Evolutionary conservation across 1,140 invertebrate species (phyloP).

Genomic region (Drosophila hydei): DNA sequence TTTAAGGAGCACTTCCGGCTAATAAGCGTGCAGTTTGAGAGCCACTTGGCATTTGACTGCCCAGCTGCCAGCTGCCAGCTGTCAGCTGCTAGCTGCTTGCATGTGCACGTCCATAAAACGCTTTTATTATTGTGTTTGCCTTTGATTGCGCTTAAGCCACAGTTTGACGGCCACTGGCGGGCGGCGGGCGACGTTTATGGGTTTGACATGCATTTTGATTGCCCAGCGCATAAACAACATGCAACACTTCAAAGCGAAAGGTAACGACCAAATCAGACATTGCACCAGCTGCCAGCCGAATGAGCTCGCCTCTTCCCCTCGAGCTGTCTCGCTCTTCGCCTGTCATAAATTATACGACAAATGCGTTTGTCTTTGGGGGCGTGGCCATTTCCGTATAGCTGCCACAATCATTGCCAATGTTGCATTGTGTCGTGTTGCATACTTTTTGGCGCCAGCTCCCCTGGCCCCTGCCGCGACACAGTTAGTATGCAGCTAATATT

Average conservation of each 20-base stretch:
- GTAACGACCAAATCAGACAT: slow-evolving; percentile 69
- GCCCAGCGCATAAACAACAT: slow-evolving; percentile 69
- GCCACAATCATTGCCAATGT: slow-evolving; percentile 73
- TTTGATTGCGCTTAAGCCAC: slow-evolving; percentile 63
- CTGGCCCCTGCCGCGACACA: slow-evolving; percentile 12
- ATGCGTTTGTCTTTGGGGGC: slow-evolving; percentile 74
- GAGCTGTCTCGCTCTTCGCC: slow-evolving; percentile 27
- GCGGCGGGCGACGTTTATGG: slow-evolving; percentile 34
- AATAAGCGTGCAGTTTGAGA: slow-evolving; percentile 36
- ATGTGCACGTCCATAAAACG: slow-evolving; percentile 42
- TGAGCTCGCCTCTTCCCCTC: slow-evolving; percentile 1
- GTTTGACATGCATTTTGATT: slow-evolving; percentile 73
- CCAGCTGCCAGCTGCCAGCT: not conserved
- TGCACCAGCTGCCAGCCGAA: slow-evolving; percentile 33
- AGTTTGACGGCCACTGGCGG: slow-evolving; percentile 71
- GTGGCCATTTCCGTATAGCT: slow-evolving; percentile 49
- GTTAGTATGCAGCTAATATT: slow-evolving; percentile 78
- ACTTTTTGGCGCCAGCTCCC: slow-evolving; percentile 56
- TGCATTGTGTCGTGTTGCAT: slow-evolving; percentile 75
- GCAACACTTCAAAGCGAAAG: slow-evolving; percentile 65
- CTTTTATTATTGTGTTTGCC: slow-evolving; percentile 60
- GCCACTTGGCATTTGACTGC: not conserved
- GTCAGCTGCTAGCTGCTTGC: not conserved
- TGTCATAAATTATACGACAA: slow-evolving; percentile 81
- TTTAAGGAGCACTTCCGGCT: slow-evolving; percentile 41